Conservation (phyloP, 2,888 invertebrate genomes). For the Pelosia muscerda region DNA sequence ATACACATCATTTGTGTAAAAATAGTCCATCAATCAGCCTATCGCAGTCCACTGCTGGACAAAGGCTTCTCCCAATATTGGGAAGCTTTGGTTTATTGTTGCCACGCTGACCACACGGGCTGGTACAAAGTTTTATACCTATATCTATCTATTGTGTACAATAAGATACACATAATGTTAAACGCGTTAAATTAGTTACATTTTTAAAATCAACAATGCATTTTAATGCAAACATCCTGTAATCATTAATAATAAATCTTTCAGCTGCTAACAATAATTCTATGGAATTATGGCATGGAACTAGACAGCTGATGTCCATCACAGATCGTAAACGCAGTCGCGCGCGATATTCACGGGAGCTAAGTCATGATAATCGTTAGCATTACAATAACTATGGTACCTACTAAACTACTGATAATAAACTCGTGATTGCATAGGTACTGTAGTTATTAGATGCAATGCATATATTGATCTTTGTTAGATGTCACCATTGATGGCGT, state of each 20-base stretch:
- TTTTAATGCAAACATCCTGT: not conserved
- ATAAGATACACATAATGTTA: too few relatives aligned
- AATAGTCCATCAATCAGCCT: too few relatives aligned
- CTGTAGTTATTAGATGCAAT: conserved; percentile 34
- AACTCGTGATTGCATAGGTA: conserved; percentile 27
- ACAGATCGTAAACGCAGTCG: conserved; percentile 49
- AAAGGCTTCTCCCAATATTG: too few relatives aligned
- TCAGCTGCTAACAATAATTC: conserved; percentile 30
- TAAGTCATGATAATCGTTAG: conserved; percentile 48
- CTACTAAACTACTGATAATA: conserved; percentile 32
- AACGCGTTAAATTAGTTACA: not conserved
- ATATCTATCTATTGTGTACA: too few relatives aligned
- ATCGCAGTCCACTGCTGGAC: too few relatives aligned
- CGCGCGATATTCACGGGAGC: conserved; percentile 49
- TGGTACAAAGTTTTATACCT: too few relatives aligned
- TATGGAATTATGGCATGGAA: conserved; percentile 15
- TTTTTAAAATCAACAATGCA: not conserved
- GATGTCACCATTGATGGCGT: too few relatives aligned
- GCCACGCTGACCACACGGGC: too few relatives aligned
- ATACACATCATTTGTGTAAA: too few relatives aligned
- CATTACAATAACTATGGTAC: conserved; percentile 38
- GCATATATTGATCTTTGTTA: conserved; percentile 35
- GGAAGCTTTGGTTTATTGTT: too few relatives aligned
- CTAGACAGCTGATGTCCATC: conserved; percentile 58
- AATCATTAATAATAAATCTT: conserved; percentile 1